Evolutionary conservation across 2,888 invertebrate genomes (phyloP).

Genomic region (Xestia xanthographa): DNA sequence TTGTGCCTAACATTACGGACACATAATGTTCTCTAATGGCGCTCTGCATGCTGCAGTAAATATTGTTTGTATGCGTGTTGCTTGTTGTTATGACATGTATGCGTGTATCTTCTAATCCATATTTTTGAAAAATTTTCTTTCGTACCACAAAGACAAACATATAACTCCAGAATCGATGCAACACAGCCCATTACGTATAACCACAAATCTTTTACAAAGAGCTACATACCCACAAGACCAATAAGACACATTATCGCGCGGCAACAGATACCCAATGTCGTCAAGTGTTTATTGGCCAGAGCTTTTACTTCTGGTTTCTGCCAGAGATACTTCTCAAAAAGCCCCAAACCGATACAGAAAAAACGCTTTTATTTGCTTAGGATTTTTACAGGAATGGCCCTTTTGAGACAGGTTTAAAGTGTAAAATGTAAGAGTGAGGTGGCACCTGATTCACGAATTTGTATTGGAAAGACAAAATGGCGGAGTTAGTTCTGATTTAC

Average conservation of each 20-base stretch:
- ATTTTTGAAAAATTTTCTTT: not conserved
- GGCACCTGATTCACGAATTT: not conserved
- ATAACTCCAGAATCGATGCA: not conserved
- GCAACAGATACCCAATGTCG: constrained; percentile 70
- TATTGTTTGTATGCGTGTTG: not conserved
- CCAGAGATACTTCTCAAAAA: too few species aligned
- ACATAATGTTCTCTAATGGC: not conserved
- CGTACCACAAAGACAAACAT: not conserved
- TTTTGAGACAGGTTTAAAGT: constrained; percentile 3
- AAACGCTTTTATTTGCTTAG: constrained; percentile 53
- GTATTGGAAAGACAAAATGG: not conserved
- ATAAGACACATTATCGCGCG: constrained; percentile 49
- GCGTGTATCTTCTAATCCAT: not conserved
- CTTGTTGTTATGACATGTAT: not conserved
- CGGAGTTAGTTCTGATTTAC: not conserved
- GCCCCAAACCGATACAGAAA: not conserved
- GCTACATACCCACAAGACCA: constrained; percentile 6
- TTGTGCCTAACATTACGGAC: not conserved
- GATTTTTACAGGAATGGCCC: constrained; percentile 33
- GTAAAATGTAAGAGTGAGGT: too few species aligned
- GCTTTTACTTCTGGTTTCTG: constrained; percentile 6
- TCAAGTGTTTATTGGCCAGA: constrained; percentile 77
- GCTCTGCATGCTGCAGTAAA: not conserved
- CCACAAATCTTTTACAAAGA: not conserved
- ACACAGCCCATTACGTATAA: not conserved